Conservation (phyloP, 2,888 invertebrate genomes). For the Epsilonema sp. region DNA sequence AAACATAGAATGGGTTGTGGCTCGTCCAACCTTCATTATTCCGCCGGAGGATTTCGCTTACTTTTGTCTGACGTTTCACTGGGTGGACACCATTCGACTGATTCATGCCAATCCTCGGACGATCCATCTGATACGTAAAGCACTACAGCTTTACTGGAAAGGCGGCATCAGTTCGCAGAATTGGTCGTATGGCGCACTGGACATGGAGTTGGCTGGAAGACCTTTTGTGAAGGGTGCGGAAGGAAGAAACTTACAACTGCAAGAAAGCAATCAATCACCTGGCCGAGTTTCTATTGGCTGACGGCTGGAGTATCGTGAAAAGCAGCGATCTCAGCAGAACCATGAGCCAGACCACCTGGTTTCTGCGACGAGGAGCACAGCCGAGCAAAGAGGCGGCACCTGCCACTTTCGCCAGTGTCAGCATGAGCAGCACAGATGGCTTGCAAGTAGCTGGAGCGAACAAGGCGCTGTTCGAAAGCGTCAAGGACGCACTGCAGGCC, state of each 20-base stretch:
- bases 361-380: neutral
- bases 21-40: no score
- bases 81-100: neutral
- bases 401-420: neutral
- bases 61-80: neutral
- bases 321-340: neutral
- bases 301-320: neutral
- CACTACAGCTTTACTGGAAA: neutral
- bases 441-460: neutral
- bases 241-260: neutral
- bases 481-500: neutral
- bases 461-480: neutral
- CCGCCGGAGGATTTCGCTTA: neutral
- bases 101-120: neutral
- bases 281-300: slow-evolving; percentile 3
- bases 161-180: neutral
- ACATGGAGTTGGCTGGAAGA: neutral
- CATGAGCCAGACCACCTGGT: neutral
- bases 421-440: neutral
- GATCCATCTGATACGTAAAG: neutral
- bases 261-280: neutral
- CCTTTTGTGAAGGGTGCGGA: neutral
- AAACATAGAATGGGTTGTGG: no score
- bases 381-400: neutral
- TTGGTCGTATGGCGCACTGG: neutral